Conservation (phyloP, 2,797 vertebrate species). For the Lophotriccus pileatus region DNA sequence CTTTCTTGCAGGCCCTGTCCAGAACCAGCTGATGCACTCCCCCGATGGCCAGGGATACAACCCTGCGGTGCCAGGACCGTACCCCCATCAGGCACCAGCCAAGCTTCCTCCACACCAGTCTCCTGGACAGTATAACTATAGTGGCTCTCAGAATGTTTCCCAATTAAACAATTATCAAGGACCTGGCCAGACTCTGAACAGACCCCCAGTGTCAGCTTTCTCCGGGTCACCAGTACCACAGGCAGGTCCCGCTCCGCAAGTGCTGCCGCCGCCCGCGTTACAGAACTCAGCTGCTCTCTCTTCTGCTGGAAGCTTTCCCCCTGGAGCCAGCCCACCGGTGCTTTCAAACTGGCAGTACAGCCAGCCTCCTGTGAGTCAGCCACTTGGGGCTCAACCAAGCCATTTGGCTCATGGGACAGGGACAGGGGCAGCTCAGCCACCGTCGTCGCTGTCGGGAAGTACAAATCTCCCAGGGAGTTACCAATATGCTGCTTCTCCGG, state of each 20-base stretch:
- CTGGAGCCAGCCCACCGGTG: conserved; percentile 69
- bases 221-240: conserved; percentile 75
- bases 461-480: conserved; percentile 72
- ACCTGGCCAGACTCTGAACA: conserved; percentile 78
- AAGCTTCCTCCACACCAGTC: conserved; percentile 79
- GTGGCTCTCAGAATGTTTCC: conserved; percentile 78
- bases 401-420: conserved; percentile 70
- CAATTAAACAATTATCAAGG: conserved; percentile 77
- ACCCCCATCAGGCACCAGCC: conserved; percentile 74
- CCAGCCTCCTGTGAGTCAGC: conserved; percentile 57
- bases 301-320: conserved; percentile 77
- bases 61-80: conserved; percentile 76
- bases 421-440: conserved; percentile 54
- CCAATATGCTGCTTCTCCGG: conserved; percentile 75
- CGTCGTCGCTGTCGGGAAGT: conserved; percentile 52
- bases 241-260: conserved; percentile 67
- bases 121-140: conserved; percentile 79
- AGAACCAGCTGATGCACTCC: conserved; percentile 81
- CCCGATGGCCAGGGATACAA: conserved; percentile 74
- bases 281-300: conserved; percentile 79
- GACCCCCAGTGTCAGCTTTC: conserved; percentile 74
- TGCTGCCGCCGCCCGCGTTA: conserved; percentile 53
- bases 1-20: conserved; percentile 84
- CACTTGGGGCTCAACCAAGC: conserved; percentile 70
- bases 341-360: conserved; percentile 84